Percentiles rank a stretch among this genome's conserved stretches.
Evolutionary conservation across 2,888 invertebrate species (phyloP).

Genomic region (Leptinotarsa juncta): DNA sequence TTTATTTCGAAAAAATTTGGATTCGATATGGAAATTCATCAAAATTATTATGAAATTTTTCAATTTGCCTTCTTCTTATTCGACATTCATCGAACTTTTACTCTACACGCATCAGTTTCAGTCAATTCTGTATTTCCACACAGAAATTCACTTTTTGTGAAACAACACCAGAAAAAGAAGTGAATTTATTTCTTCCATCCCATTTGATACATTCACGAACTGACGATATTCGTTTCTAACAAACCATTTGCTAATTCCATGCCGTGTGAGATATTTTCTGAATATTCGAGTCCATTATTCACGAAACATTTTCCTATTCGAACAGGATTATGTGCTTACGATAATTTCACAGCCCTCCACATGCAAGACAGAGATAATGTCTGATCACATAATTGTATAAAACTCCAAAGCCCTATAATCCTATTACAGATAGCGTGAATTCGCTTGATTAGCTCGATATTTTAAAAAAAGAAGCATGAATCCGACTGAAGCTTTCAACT

Average conservation of each 20-base stretch:
- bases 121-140: too few species aligned
- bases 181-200: background rate
- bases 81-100: too few species aligned
- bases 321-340: constrained; percentile 46
- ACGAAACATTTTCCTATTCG: constrained; percentile 19
- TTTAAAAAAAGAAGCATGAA: constrained; percentile 30
- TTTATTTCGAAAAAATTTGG: too few species aligned
- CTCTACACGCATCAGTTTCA: too few species aligned
- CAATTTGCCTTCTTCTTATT: too few species aligned
- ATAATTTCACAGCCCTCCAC: constrained; percentile 43
- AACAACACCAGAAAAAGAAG: too few species aligned
- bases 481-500: constrained; percentile 21
- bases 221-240: background rate
- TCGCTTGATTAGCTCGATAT: constrained; percentile 38
- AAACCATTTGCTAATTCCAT: constrained; percentile 4
- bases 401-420: constrained; percentile 39
- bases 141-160: too few species aligned
- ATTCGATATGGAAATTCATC: too few species aligned
- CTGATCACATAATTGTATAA: constrained; percentile 37
- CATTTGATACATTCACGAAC: background rate
- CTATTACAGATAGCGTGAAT: constrained; percentile 40
- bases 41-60: too few species aligned
- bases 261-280: background rate
- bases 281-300: constrained; percentile 7
- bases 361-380: constrained; percentile 45